Percentiles rank a stretch among this genome's conserved stretches.
These are phyloP conservation scores for Plagiodera versicolora DNA, from an alignment of 2,888 invertebrate species.

Conservation along the genomic window DNA sequence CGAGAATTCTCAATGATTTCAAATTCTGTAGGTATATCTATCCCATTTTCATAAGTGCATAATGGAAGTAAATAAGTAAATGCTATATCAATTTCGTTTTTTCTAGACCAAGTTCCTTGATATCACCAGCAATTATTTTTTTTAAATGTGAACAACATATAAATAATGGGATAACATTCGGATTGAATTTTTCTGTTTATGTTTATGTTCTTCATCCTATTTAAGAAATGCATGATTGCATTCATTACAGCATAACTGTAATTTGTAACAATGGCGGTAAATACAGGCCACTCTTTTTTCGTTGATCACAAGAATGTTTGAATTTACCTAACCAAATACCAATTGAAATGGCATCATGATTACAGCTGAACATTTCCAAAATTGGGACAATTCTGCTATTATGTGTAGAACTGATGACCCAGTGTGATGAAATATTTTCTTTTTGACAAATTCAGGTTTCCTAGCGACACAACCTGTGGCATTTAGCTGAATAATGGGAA, in stretches of 20 bases:
- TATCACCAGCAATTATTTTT: slow-evolving; percentile 10
- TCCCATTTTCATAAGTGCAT: slow-evolving; percentile 2
- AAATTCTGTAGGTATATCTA: neutral
- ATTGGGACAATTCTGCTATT: slow-evolving; percentile 11
- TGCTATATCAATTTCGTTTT: neutral
- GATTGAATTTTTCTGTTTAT: slow-evolving; percentile 2
- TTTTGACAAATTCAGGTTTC: slow-evolving; percentile 1
- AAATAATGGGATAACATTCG: slow-evolving; percentile 1
- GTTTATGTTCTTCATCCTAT: neutral
- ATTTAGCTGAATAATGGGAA: slow-evolving; percentile 9
- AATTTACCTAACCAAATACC: slow-evolving; percentile 16
- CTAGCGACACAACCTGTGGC: slow-evolving; percentile 11
- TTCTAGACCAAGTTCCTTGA: slow-evolving; percentile 9
- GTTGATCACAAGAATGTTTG: slow-evolving; percentile 2
- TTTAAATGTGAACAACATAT: slow-evolving; percentile 14
- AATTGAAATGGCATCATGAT: slow-evolving; percentile 15
- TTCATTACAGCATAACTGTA: slow-evolving; percentile 14
- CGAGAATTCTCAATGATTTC: neutral
- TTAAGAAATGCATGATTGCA: slow-evolving; percentile 5
- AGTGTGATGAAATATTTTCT: slow-evolving; percentile 17
- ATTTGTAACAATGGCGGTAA: slow-evolving; percentile 4
- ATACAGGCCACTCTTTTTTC: slow-evolving; percentile 14
- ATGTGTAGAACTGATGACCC: neutral
- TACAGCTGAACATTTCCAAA: slow-evolving; percentile 14
- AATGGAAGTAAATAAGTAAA: neutral